Conservation (phyloP, 2,797 vertebrate species). For the Neosilurus hyrtlii region DNA sequence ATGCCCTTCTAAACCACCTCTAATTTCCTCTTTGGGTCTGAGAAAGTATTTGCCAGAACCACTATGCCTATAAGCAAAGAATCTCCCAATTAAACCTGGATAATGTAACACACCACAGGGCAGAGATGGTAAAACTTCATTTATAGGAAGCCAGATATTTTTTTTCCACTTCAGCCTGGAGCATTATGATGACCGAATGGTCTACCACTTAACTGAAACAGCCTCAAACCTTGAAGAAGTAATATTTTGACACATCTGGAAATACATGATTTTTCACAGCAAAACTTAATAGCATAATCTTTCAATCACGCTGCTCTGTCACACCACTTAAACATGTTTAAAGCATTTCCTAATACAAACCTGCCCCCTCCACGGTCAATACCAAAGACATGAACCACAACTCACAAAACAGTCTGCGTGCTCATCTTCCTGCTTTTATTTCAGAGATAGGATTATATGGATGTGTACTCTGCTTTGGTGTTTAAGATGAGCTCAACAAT, state of each 20-base stretch:
- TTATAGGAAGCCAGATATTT: slow-evolving; percentile 68
- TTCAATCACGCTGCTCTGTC: slow-evolving; percentile 28
- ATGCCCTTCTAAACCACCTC: slow-evolving; percentile 54
- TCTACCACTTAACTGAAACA: slow-evolving; percentile 43
- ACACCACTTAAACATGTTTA: slow-evolving; percentile 17
- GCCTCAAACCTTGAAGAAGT: slow-evolving; percentile 34
- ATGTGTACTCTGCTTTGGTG: slow-evolving; percentile 27
- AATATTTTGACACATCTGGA: slow-evolving; percentile 31
- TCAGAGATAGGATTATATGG: slow-evolving; percentile 54
- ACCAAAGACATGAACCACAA: slow-evolving; percentile 32
- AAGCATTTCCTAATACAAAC: slow-evolving; percentile 19
- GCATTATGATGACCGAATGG: slow-evolving; percentile 42
- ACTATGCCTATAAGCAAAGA: slow-evolving; percentile 51
- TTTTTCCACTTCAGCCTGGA: slow-evolving; percentile 39
- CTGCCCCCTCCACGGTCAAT: slow-evolving; percentile 10
- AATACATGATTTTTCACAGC: slow-evolving; percentile 22
- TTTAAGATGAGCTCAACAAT: slow-evolving; percentile 55
- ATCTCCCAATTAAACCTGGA: slow-evolving; percentile 73
- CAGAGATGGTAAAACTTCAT: slow-evolving; percentile 73
- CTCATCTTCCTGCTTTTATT: slow-evolving; percentile 21
- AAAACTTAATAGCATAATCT: slow-evolving; percentile 38
- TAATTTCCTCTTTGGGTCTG: slow-evolving; percentile 65
- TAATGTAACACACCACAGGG: slow-evolving; percentile 74
- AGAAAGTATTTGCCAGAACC: slow-evolving; percentile 34
- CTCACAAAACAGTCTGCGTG: slow-evolving; percentile 2